phyloP scores from a whole-genome alignment of 2,888 invertebrate species.

The Himalopsyche tibetana region DNA sequence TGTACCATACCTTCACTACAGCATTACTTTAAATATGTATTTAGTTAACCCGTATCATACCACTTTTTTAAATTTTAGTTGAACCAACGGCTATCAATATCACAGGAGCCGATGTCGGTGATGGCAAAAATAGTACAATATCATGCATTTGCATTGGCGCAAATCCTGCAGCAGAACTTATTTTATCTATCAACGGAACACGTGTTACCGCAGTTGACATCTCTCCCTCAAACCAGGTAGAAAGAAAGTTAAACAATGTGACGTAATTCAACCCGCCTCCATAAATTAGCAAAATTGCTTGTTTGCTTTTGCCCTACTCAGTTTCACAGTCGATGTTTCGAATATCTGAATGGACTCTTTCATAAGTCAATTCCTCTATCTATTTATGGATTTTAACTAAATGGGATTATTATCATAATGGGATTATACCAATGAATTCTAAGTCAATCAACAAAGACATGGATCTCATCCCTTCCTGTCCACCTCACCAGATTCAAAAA shows the following conservation, averaged over 20 bases:
- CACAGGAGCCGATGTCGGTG: neutral
- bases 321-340: neutral
- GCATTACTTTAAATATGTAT: neutral
- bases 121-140: neutral
- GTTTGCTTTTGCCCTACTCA: neutral
- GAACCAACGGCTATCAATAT: neutral
- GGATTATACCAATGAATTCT: no score
- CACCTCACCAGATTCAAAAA: no score
- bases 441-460: no score
- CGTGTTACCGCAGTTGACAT: neutral
- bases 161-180: neutral
- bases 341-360: no score
- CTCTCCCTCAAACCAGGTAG: neutral
- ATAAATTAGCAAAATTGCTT: neutral
- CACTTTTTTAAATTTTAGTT: neutral
- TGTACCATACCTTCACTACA: neutral
- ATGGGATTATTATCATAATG: no score
- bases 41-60: neutral
- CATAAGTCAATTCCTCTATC: no score
- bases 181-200: neutral
- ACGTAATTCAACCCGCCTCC: neutral
- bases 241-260: neutral
- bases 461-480: no score
- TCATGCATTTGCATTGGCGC: neutral
- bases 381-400: no score